Conservation (phyloP, 2,113 vertebrate genomes). For the Lamprologus sp. region DNA sequence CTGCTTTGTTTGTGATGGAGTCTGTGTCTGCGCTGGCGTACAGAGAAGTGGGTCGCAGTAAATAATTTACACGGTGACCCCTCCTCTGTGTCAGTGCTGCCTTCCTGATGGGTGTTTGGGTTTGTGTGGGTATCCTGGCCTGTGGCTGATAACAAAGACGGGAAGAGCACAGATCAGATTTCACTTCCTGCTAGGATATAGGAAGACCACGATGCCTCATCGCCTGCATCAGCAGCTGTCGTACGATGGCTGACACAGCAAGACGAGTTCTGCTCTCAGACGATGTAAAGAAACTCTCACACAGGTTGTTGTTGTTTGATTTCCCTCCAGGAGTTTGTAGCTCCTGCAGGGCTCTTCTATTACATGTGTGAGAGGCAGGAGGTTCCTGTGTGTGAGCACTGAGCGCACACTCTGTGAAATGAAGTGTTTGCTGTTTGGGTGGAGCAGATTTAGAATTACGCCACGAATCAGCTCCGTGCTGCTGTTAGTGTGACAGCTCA, state of each 20-base stretch:
- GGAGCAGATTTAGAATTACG: conserved; percentile 6
- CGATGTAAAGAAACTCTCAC: not conserved
- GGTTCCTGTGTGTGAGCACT: not conserved
- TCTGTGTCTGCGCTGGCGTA: not conserved
- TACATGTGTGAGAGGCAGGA: not conserved
- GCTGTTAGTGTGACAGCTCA: conserved; percentile 4
- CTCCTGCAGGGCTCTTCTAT: not conserved
- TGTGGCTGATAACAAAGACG: conserved; percentile 62
- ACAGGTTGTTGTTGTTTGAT: not conserved
- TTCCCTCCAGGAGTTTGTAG: not conserved
- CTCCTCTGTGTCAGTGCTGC: conserved; percentile 3
- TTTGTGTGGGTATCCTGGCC: not conserved
- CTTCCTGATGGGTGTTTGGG: not conserved
- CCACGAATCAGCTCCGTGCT: not conserved
- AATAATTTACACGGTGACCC: conserved; percentile 23
- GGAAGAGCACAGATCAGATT: conserved; percentile 53
- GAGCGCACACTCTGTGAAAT: not conserved
- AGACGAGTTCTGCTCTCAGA: not conserved
- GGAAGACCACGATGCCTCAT: conserved; percentile 3
- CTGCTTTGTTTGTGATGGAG: not conserved
- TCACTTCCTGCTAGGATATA: conserved; percentile 26
- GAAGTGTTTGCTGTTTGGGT: conserved; percentile 24
- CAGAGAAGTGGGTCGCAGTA: conserved; percentile 16
- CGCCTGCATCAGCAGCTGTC: not conserved
- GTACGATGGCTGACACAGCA: not conserved